Conservation (phyloP, 2,797 vertebrate genomes). For the Garrulus glandarius region DNA sequence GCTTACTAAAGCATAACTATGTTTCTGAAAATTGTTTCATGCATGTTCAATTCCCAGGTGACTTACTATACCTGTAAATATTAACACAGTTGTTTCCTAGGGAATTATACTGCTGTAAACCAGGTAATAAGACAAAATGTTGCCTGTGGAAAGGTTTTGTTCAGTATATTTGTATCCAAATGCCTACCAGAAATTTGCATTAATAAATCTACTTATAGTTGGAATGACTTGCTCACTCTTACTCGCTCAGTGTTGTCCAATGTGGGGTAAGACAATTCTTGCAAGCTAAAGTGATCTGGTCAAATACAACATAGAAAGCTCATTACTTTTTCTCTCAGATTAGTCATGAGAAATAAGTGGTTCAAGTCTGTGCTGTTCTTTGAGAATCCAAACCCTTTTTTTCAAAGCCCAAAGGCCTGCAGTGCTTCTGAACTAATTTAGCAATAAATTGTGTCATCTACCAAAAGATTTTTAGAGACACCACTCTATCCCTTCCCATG, state of each 20-base stretch:
- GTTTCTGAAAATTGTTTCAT: not conserved
- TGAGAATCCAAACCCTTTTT: not conserved
- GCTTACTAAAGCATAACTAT: not conserved
- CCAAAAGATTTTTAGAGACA: not conserved
- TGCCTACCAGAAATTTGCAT: not conserved
- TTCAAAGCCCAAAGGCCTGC: not conserved
- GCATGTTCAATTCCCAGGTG: not conserved
- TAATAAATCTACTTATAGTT: not conserved
- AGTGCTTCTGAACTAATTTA: not conserved
- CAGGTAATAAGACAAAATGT: not conserved
- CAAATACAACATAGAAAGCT: not conserved
- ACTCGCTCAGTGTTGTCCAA: not conserved
- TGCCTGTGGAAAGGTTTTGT: not conserved
- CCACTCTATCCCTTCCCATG: not conserved
- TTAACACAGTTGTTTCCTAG: not conserved
- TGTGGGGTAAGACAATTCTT: not conserved
- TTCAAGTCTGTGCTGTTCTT: not conserved
- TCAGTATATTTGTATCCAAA: not conserved
- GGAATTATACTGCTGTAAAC: not conserved
- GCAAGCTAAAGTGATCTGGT: not conserved
- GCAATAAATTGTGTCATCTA: not conserved
- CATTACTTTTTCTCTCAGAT: not conserved
- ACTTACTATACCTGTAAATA: not conserved
- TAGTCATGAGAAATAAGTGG: not conserved
- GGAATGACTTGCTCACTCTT: not conserved